These are phyloP conservation scores for Erythrocercus mccallii DNA, from an alignment of 2,113 vertebrate genomes.

Conservation along the genomic window DNA sequence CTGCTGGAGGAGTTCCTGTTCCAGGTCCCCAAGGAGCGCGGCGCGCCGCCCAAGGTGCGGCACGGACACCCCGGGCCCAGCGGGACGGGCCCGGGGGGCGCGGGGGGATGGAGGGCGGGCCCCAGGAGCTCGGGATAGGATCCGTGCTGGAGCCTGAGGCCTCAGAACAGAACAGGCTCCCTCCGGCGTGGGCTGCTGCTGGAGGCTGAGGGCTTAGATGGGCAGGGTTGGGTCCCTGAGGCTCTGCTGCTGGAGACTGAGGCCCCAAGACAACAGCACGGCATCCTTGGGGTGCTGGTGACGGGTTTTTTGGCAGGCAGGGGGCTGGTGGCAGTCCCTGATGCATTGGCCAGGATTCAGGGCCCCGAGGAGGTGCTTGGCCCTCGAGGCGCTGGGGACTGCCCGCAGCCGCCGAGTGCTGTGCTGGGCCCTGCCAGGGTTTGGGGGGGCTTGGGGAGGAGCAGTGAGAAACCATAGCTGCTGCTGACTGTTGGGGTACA, in stretches of 20 bases:
- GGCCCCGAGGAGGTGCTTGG: rapidly evolving
- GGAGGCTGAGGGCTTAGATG: rapidly evolving
- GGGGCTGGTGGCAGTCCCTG: not conserved
- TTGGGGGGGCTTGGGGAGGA: not conserved
- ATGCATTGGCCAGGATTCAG: not conserved
- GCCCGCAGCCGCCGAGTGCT: not conserved
- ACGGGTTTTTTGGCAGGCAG: not conserved
- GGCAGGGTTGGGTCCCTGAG: not conserved
- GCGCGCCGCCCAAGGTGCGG: constrained; percentile 81
- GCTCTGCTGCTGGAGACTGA: not conserved
- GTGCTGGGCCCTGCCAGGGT: rapidly evolving
- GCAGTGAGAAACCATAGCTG: not conserved
- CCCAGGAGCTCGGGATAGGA: rapidly evolving
- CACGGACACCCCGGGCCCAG: not conserved
- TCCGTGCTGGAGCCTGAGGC: not conserved
- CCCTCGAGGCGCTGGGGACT: not conserved
- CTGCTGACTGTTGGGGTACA: rapidly evolving
- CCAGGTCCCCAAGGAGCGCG: constrained; percentile 88
- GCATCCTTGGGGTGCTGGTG: not conserved
- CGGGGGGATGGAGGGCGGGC: not conserved
- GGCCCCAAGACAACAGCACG: rapidly evolving
- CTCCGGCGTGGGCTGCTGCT: too few relatives aligned
- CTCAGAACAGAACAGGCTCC: too few relatives aligned
- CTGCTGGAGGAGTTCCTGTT: constrained; percentile 95
- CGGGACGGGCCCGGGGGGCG: not conserved